A percentile compares a stretch with the other conserved stretches of the same genome.
Conservation (phyloP, 2,888 invertebrate species). For the Mythimna pallens region DNA sequence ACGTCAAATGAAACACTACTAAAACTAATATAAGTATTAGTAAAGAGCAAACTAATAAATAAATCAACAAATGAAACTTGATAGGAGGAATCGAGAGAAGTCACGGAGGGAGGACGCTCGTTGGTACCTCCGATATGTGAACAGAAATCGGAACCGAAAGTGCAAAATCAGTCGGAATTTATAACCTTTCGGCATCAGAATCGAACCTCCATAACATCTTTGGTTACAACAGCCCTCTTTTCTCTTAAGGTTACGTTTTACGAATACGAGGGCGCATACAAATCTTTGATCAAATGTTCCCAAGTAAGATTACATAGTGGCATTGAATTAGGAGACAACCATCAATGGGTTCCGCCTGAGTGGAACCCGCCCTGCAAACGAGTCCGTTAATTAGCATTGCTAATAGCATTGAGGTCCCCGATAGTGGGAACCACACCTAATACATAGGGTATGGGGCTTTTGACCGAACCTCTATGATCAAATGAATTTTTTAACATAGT, state of each 20-base stretch:
- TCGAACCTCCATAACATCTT: no score
- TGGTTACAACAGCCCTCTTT: not conserved
- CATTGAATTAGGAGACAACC: slow-evolving; percentile 63
- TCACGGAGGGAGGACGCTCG: no score
- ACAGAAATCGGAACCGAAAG: no score
- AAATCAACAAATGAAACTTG: no score
- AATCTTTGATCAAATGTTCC: slow-evolving; percentile 61
- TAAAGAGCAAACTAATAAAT: no score
- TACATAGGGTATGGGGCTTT: slow-evolving; percentile 27
- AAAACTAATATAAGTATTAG: no score
- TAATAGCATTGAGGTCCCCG: slow-evolving; percentile 64
- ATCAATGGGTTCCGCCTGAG: slow-evolving; percentile 55
- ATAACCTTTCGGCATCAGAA: no score
- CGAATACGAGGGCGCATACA: slow-evolving; percentile 8
- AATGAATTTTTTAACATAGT: slow-evolving; percentile 40
- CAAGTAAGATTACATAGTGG: slow-evolving; percentile 52
- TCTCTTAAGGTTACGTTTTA: not conserved
- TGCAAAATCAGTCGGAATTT: no score
- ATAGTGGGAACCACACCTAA: slow-evolving; percentile 43
- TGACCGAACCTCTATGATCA: slow-evolving; percentile 7
- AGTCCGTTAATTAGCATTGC: slow-evolving; percentile 72
- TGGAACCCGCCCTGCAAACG: slow-evolving; percentile 57
- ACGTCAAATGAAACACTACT: no score
- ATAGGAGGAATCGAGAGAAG: no score
- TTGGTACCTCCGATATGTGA: no score